These are phyloP conservation scores for Budorcas taxicolor DNA, from an alignment of 2,113 vertebrate genomes.

Conservation along the genomic window DNA sequence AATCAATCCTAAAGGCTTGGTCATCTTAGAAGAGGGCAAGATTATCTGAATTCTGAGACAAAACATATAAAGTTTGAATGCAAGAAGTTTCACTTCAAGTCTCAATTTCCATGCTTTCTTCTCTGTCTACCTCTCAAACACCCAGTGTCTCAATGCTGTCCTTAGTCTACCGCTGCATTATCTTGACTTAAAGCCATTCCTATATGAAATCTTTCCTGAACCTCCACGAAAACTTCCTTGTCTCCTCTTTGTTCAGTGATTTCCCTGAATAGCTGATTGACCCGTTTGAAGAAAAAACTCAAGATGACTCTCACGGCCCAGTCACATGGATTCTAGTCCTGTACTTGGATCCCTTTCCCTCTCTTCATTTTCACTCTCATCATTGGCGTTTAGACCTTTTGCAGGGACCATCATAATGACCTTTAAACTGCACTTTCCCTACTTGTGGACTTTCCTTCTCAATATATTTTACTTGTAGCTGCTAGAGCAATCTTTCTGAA, in stretches of 20 bases:
- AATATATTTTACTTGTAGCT: background rate
- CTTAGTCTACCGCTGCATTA: background rate
- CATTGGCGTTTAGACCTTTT: background rate
- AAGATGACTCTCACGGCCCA: background rate
- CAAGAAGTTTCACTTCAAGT: background rate
- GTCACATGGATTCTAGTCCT: background rate
- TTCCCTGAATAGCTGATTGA: background rate
- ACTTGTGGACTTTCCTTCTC: background rate
- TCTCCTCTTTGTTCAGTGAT: background rate
- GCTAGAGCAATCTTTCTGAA: background rate
- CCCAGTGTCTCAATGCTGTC: background rate
- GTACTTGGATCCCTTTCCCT: background rate
- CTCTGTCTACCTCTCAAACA: background rate
- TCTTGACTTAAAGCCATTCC: background rate
- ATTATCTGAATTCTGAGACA: background rate
- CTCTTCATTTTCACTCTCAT: background rate
- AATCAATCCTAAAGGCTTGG: background rate
- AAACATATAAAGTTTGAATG: background rate
- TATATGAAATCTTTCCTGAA: background rate
- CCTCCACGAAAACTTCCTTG: background rate
- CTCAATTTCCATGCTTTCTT: background rate
- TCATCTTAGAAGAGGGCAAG: background rate
- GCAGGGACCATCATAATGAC: background rate
- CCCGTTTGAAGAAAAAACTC: background rate
- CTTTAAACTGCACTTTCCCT: background rate